These are phyloP conservation scores for Dryocosmus kuriphilus DNA, from an alignment of 2,888 invertebrate species.

Conservation along the genomic window DNA sequence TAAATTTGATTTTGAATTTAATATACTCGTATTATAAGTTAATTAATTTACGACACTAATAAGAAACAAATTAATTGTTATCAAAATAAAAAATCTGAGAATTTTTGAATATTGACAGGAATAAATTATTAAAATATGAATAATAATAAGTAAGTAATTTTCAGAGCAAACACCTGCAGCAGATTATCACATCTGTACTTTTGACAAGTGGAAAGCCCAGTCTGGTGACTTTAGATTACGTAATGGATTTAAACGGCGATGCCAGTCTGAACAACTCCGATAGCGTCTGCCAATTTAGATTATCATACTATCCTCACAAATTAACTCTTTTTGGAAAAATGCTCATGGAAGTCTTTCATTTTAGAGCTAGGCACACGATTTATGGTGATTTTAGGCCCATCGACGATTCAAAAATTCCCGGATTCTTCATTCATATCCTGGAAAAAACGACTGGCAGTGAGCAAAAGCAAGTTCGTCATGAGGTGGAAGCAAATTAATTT, in stretches of 20 bases:
- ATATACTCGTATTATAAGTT: constrained; percentile 8
- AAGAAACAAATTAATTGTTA: too few species aligned
- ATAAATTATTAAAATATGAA: neutral
- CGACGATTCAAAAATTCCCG: constrained; percentile 83
- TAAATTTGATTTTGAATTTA: neutral
- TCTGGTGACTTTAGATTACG: constrained; percentile 90
- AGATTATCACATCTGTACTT: constrained; percentile 91
- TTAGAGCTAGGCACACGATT: constrained; percentile 83
- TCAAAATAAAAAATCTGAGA: too few species aligned
- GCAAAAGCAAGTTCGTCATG: constrained; percentile 1
- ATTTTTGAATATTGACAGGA: too few species aligned
- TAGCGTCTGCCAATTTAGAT: constrained; percentile 86
- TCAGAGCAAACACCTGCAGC: constrained; percentile 89
- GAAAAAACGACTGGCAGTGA: constrained; percentile 78
- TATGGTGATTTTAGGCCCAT: constrained; percentile 90
- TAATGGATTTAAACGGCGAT: constrained; percentile 79
- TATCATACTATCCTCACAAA: constrained; percentile 93
- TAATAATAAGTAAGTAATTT: constrained; percentile 57
- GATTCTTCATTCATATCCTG: constrained; percentile 91
- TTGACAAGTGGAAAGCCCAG: constrained; percentile 87
- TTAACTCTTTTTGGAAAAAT: constrained; percentile 85
- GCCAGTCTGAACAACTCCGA: constrained; percentile 71
- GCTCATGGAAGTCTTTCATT: constrained; percentile 85
- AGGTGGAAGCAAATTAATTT: neutral
- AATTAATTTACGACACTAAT: too few species aligned